Conservation (phyloP, 2,888 invertebrate genomes). For the Pachydiplax longipennis region DNA sequence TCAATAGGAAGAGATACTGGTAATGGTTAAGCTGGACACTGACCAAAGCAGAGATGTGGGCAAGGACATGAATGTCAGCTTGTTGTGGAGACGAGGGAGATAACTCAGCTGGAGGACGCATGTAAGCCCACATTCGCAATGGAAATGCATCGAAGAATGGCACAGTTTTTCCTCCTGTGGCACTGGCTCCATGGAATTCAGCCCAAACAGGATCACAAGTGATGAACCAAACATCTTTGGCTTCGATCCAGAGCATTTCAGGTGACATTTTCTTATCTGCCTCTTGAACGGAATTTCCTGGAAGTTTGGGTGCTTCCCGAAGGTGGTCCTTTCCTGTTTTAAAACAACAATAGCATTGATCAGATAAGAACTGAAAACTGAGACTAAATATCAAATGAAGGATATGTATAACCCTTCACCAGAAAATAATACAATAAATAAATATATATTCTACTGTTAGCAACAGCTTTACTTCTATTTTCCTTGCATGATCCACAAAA, state of each 20-base stretch:
- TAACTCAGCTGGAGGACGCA: conserved; percentile 56
- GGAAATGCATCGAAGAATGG: conserved; percentile 88
- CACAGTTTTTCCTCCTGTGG: conserved; percentile 74
- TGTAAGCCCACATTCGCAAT: conserved; percentile 79
- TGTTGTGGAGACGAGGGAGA: conserved; percentile 49
- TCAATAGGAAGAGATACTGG: conserved; percentile 87
- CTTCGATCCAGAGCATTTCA: conserved; percentile 75
- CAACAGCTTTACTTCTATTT: no score
- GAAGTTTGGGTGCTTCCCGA: conserved; percentile 55
- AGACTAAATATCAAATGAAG: no score
- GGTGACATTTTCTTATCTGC: conserved; percentile 7
- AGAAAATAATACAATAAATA: no score
- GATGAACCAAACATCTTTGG: conserved; percentile 87
- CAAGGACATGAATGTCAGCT: conserved; percentile 80
- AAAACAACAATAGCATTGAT: not conserved
- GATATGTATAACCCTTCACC: no score
- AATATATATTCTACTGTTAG: no score
- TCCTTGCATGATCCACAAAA: no score
- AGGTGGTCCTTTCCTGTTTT: conserved; percentile 61
- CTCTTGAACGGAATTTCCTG: conserved; percentile 40
- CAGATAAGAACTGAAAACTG: conserved; percentile 51
- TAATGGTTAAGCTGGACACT: conserved; percentile 93
- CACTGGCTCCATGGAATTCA: conserved; percentile 86
- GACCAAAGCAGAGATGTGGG: conserved; percentile 82
- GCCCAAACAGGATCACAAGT: conserved; percentile 91